These are phyloP conservation scores for Phyllopteryx taeniolatus DNA, from an alignment of 2,113 vertebrate genomes.

Conservation along the genomic window DNA sequence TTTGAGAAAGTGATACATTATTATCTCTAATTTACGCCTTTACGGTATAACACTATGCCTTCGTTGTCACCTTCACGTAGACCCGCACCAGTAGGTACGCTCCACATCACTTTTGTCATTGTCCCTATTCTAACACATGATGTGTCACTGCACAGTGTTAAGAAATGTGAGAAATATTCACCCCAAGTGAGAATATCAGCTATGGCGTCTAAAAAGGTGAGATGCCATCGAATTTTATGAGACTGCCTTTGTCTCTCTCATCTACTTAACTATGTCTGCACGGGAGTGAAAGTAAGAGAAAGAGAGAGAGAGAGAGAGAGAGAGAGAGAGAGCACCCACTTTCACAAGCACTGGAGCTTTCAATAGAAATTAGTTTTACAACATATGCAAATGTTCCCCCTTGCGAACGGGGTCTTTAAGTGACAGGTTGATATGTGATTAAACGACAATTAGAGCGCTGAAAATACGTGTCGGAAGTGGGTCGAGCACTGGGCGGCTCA, in stretches of 20 bases:
- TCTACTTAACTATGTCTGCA: conserved; percentile 47
- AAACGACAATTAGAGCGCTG: conserved; percentile 81
- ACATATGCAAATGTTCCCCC: conserved; percentile 78
- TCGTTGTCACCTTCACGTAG: conserved; percentile 60
- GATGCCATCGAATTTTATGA: conserved; percentile 32
- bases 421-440: conserved; percentile 83
- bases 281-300: conserved; percentile 56
- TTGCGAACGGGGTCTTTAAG: conserved; percentile 74
- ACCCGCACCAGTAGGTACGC: conserved; percentile 43
- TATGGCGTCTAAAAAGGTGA: conserved; percentile 55
- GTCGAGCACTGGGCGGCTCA: conserved; percentile 70
- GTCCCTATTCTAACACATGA: conserved; percentile 65
- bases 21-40: conserved; percentile 71
- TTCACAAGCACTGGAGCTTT: conserved; percentile 73
- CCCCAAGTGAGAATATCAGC: conserved; percentile 66
- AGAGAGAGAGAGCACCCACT: conserved; percentile 50
- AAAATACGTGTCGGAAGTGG: conserved; percentile 70
- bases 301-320: conserved; percentile 43
- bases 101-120: conserved; percentile 47
- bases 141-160: conserved; percentile 71
- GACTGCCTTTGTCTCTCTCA: conserved; percentile 19
- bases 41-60: conserved; percentile 60
- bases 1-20: conserved; percentile 71
- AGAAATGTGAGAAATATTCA: conserved; percentile 66
- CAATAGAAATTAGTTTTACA: conserved; percentile 79